Percentiles rank a stretch among this genome's conserved stretches.
phyloP scores from a whole-genome alignment of 2,113 vertebrate genomes.

The Bufo bufo region DNA sequence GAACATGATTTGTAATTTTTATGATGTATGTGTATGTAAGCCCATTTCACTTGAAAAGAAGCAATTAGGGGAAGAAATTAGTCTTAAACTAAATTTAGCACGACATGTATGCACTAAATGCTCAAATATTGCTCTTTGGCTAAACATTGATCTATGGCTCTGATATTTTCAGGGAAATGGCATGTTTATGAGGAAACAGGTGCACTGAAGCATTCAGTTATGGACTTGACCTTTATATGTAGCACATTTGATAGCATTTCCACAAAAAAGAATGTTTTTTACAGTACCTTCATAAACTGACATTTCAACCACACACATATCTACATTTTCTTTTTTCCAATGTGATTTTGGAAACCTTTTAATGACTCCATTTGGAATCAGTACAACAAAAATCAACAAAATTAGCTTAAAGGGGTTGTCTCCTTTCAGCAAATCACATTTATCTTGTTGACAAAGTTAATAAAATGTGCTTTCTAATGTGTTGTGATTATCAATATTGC shows the following conservation, averaged over 20 bases:
- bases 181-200: conserved; percentile 65
- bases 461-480: too few relatives aligned
- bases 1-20: conserved; percentile 3
- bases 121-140: conserved; percentile 62
- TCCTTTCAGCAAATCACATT: too few relatives aligned
- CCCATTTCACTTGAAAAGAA: background rate
- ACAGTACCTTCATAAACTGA: conserved; percentile 60
- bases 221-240: conserved; percentile 66
- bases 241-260: conserved; percentile 65
- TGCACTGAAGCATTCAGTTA: conserved; percentile 63
- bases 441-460: too few relatives aligned
- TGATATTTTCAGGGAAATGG: conserved; percentile 74
- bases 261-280: conserved; percentile 58
- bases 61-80: background rate
- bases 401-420: background rate
- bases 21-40: background rate
- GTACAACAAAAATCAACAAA: background rate
- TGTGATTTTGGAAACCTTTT: background rate
- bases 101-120: conserved; percentile 60
- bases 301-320: conserved; percentile 42
- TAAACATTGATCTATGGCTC: conserved; percentile 67
- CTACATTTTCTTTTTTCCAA: background rate
- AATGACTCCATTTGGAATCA: background rate
- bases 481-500: too few relatives aligned
- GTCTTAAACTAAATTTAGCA: conserved; percentile 60